Conservation (phyloP, 2,113 vertebrate species). For the Cercocebus atys region DNA sequence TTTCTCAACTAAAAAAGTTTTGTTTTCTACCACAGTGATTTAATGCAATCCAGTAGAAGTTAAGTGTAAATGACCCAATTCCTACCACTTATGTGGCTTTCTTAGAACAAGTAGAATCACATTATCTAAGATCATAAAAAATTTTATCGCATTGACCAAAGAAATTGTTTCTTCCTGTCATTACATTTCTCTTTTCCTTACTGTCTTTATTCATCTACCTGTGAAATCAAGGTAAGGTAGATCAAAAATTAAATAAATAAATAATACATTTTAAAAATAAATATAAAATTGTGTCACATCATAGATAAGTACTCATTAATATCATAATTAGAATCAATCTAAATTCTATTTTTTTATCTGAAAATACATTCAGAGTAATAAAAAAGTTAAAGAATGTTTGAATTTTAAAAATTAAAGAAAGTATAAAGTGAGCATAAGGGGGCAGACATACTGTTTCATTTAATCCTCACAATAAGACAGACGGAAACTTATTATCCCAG, state of each 20-base stretch:
- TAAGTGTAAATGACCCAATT: not conserved
- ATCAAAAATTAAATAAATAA: not conserved
- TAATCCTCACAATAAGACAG: not conserved
- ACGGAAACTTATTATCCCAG: not conserved
- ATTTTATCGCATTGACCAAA: not conserved
- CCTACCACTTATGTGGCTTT: not conserved
- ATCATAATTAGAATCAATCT: not conserved
- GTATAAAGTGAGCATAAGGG: not conserved
- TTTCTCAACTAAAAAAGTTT: not conserved
- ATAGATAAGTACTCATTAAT: not conserved
- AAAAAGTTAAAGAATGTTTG: not conserved
- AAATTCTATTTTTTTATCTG: not conserved
- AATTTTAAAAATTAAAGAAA: not conserved
- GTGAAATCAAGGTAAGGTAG: not conserved
- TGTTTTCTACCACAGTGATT: not conserved
- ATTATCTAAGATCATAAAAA: not conserved
- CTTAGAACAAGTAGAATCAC: not conserved
- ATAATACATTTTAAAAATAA: not conserved
- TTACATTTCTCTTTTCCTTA: not conserved
- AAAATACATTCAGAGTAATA: not conserved
- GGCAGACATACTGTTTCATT: not conserved
- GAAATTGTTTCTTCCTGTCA: not conserved
- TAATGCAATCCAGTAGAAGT: not conserved
- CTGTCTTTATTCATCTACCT: not conserved
- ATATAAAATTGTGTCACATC: not conserved